Conservation (phyloP, 2,113 vertebrate species). For the Lanius ludovicianus region DNA sequence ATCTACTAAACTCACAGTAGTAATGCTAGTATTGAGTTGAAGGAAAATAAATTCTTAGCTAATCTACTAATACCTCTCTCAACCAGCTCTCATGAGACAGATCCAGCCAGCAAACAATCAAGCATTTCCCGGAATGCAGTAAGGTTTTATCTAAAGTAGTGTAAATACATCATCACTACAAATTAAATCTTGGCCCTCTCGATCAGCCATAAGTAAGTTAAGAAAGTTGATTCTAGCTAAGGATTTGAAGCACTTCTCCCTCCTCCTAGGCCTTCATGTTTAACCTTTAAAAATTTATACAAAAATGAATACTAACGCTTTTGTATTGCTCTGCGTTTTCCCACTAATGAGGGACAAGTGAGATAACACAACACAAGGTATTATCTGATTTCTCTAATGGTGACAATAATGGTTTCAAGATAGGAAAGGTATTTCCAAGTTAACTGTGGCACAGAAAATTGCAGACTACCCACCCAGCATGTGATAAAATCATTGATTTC, state of each 20-base stretch:
- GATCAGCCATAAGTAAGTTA: not conserved
- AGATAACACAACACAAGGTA: not conserved
- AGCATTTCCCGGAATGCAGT: not conserved
- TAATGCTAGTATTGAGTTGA: not conserved
- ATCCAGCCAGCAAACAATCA: not conserved
- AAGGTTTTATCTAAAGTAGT: not conserved
- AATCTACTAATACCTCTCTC: not conserved
- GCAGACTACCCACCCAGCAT: not conserved
- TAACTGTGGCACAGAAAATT: not conserved
- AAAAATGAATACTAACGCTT: not conserved
- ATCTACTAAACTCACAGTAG: not conserved
- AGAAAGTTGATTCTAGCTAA: not conserved
- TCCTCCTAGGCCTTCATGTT: not conserved
- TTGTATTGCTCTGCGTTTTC: not conserved
- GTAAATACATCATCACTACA: not conserved
- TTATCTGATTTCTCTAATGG: not conserved
- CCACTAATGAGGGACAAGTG: not conserved
- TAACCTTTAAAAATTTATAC: not conserved
- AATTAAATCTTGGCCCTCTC: not conserved
- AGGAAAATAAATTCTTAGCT: not conserved
- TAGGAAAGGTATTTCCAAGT: not conserved
- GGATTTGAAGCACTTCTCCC: not conserved
- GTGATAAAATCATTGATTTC: not conserved
- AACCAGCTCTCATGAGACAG: not conserved
- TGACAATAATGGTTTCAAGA: not conserved